Evolutionary conservation across 2,888 invertebrate genomes (phyloP).

Genomic region (Gymnoscelis rufifasciata): DNA sequence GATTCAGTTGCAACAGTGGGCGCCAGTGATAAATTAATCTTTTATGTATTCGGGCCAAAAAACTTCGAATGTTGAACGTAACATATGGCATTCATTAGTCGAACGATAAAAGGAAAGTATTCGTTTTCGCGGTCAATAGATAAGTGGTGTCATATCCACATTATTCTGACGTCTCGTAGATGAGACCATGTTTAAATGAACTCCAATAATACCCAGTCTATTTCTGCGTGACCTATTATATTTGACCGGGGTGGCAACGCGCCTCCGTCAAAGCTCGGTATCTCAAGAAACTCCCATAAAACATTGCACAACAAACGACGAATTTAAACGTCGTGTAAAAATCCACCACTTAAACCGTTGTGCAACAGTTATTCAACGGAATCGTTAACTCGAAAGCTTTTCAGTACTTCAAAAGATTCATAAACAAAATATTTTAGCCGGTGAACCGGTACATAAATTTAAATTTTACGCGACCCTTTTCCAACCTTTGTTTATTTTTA

Average conservation of each 20-base stretch:
- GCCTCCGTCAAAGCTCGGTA: conserved; percentile 45
- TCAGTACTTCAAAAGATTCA: conserved; percentile 48
- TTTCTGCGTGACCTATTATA: conserved; percentile 68
- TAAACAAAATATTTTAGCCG: conserved; percentile 38
- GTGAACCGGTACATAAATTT: conserved; percentile 38
- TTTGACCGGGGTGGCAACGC: conserved; percentile 40
- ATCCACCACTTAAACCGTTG: conserved; percentile 42
- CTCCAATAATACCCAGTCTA: conserved; percentile 58
- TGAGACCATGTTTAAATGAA: conserved; percentile 58
- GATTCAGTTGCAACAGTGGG: conserved; percentile 21
- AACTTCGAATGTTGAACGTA: conserved; percentile 11
- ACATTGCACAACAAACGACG: conserved; percentile 57
- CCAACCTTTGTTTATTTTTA: conserved; percentile 34
- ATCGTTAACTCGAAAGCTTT: conserved; percentile 54
- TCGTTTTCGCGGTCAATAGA: conserved; percentile 8
- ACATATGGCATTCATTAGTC: conserved; percentile 23
- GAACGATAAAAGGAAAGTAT: conserved; percentile 16
- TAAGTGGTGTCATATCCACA: conserved; percentile 36
- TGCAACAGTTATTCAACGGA: conserved; percentile 43
- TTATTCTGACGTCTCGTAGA: conserved; percentile 36
- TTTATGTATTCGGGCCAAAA: conserved; percentile 18
- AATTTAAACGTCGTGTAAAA: conserved; percentile 37
- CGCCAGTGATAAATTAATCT: conserved; percentile 18
- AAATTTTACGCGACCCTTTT: conserved; percentile 33
- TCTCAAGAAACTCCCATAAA: conserved; percentile 58